Conservation (phyloP, 2,797 vertebrate species). For the Lepilemur septentrionalis region DNA sequence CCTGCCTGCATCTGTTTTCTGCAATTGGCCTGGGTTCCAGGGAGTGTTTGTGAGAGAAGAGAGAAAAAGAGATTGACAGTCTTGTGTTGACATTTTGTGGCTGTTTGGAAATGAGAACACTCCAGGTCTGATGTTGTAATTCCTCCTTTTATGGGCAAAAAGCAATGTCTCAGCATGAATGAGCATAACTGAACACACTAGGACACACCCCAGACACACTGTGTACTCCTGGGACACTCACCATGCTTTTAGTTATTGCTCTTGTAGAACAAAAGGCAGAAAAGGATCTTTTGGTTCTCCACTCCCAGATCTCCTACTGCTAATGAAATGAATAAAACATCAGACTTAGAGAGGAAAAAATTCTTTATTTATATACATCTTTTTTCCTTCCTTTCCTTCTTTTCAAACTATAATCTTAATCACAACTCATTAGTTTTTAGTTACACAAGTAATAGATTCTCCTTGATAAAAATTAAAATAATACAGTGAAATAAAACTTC, state of each 20-base stretch:
- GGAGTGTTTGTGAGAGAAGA: slow-evolving; percentile 42
- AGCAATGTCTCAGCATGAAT: slow-evolving; percentile 49
- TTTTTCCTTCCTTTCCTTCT: neutral
- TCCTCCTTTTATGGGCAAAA: slow-evolving; percentile 63
- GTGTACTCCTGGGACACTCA: neutral
- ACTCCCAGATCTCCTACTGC: neutral
- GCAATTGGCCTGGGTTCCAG: slow-evolving; percentile 29
- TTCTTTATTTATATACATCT: neutral
- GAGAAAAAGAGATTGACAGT: slow-evolving; percentile 76
- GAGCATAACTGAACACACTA: neutral
- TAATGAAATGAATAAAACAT: neutral
- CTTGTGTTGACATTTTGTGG: slow-evolving; percentile 56
- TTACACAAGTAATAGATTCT: neutral
- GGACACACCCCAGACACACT: neutral
- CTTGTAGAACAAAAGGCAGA: neutral
- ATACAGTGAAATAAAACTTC: neutral
- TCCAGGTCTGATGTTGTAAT: slow-evolving; percentile 51
- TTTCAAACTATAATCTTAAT: neutral
- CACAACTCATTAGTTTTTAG: neutral
- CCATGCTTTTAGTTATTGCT: neutral
- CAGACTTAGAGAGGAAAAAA: neutral
- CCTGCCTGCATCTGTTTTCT: slow-evolving; percentile 53
- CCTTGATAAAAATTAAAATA: neutral
- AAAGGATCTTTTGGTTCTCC: neutral
- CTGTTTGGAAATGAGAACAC: slow-evolving; percentile 50